These are phyloP conservation scores for Pterostichus madidus DNA, from an alignment of 2,888 invertebrate genomes.

Conservation along the genomic window DNA sequence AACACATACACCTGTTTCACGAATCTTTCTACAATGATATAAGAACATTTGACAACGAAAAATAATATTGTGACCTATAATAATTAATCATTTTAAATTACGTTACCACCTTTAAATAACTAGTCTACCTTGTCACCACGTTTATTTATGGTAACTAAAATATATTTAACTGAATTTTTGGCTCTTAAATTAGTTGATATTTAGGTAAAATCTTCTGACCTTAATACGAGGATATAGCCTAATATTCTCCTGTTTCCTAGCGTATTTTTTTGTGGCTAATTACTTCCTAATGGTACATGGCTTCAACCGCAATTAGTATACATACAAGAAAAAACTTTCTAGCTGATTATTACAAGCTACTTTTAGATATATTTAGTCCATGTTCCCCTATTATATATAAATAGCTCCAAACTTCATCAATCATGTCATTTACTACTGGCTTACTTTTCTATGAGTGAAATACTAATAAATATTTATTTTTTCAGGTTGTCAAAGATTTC, in stretches of 20 bases:
- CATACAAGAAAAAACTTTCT: constrained; percentile 45
- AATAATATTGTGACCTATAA: too few species aligned
- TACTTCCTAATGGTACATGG: constrained; percentile 32
- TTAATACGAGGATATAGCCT: neutral
- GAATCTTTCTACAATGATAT: too few species aligned
- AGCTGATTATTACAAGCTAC: neutral
- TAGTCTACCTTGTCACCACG: neutral
- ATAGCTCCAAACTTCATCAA: constrained; percentile 13
- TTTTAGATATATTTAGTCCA: constrained; percentile 11
- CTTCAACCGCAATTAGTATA: constrained; percentile 7
- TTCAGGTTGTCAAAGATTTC: neutral
- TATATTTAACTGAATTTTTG: neutral
- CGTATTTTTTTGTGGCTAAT: constrained; percentile 48
- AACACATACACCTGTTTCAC: too few species aligned
- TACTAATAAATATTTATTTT: constrained; percentile 17
- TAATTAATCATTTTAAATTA: too few species aligned
- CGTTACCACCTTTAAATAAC: too few species aligned
- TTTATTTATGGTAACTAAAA: neutral
- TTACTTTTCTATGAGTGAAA: neutral
- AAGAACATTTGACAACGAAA: too few species aligned
- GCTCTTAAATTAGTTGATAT: neutral
- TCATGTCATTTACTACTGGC: neutral
- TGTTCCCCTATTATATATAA: constrained; percentile 25
- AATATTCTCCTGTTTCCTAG: neutral
- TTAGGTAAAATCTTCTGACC: constrained; percentile 11